Evolutionary conservation across 2,888 invertebrate genomes (phyloP), one percentile per base, ranked within the genome.

Genomic region (Catocala nupta): DNA sequence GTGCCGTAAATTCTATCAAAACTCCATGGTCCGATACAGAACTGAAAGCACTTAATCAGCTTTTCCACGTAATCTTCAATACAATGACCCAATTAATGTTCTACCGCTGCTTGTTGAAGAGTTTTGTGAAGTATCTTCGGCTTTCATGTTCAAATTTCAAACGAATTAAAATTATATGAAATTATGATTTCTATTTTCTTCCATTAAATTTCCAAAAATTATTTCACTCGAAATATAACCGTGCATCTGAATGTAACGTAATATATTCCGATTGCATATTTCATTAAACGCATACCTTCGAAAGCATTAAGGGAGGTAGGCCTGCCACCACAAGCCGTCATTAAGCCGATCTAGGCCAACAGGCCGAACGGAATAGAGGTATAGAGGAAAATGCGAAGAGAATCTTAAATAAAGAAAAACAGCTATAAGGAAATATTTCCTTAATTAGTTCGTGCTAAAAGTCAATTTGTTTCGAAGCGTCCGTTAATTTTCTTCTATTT

Each of bases 401-500:
- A 70, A 49, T 49, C 42, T 43, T 49, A 33, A 56, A 44, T 43
- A 25, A 13, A 44, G 13, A 10, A 57, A 51, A 45, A 51, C 43
- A 44, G 36, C 45, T 51, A 53, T 13, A 48, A 47, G 25, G 58
- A 52, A 58, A 51, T 58, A 51, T 53, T 52, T 39, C 42, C 33
- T 59, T 53, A 54, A 54, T 54, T 49, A 49, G 49, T 43, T 59
- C 54, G 43, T 48, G 42, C 49, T 34, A 54, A 49, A 59, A 59
- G 59, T 59, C 53, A 36, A 54, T 59, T 59, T 54, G 42, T 48
- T 54, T 52, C 33, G 34, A 48, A 59, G 53, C 25, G 39, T 42
- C 48, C 42, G 42, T 53, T 53, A 49, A 54, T 49, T 54, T 43
- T 53, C 48, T 59, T 59, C 48, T 54, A 48, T 53, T 49, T 59